Conservation (phyloP, 2,888 invertebrate species). For the Drosophila conformis region DNA sequence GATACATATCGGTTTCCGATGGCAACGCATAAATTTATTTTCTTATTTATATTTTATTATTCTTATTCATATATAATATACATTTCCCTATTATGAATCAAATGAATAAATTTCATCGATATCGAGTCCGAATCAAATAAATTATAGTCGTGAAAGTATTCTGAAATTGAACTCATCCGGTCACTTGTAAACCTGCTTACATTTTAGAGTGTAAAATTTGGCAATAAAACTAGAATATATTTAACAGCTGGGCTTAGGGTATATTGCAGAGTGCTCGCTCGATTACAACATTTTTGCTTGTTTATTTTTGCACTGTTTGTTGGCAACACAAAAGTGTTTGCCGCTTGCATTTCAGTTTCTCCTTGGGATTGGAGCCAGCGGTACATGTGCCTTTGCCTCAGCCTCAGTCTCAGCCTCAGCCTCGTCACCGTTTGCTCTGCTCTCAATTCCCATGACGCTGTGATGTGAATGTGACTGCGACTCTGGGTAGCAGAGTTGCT, state of each 20-base stretch:
- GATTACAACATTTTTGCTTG: neutral
- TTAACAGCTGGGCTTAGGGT: neutral
- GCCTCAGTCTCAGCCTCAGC: conserved; percentile 4
- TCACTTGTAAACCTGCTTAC: neutral
- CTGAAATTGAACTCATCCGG: neutral
- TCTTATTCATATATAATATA: neutral
- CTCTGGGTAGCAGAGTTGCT: conserved; percentile 29
- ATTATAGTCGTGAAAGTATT: neutral
- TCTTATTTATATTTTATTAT: neutral
- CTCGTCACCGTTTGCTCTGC: conserved; percentile 31
- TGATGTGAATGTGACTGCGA: conserved; percentile 54
- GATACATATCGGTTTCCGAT: neutral
- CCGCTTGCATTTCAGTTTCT: conserved; percentile 20
- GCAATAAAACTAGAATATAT: neutral
- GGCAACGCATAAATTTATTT: neutral
- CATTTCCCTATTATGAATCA: neutral
- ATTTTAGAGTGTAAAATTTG: neutral
- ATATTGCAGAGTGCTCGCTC: neutral
- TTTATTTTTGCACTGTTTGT: conserved; percentile 27
- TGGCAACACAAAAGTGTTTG: conserved; percentile 36
- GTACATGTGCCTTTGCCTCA: conserved; percentile 33
- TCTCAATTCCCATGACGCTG: conserved; percentile 42
- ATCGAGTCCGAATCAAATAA: neutral
- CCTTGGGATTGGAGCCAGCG: conserved; percentile 22
- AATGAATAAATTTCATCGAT: neutral